phyloP scores from a whole-genome alignment of 2,797 vertebrate species.

The Babyrousa celebensis region DNA sequence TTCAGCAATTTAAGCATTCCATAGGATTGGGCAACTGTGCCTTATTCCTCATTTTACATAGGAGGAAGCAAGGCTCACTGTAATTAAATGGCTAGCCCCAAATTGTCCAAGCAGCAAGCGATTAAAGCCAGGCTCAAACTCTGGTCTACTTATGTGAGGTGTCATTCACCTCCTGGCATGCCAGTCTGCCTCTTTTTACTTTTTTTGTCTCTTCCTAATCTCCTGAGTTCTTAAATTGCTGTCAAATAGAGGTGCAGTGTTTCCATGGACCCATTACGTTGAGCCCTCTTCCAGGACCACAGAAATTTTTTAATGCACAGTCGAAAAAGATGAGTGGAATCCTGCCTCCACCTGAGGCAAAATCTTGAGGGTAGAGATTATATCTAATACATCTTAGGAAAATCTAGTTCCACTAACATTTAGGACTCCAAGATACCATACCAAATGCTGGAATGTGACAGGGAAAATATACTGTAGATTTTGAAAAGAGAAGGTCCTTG shows the following conservation, averaged over 20 bases:
- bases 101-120: not conserved
- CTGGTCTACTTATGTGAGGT: not conserved
- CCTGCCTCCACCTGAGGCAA: not conserved
- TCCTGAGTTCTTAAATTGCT: conserved; percentile 26
- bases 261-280: not conserved
- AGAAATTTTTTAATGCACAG: not conserved
- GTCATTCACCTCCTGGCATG: not conserved
- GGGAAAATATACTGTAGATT: not conserved
- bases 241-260: not conserved
- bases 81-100: not conserved
- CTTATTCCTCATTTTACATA: not conserved
- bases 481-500: not conserved
- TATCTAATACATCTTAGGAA: not conserved
- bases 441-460: not conserved
- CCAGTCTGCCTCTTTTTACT: not conserved
- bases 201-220: accelerated
- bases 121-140: not conserved
- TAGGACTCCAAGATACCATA: not conserved
- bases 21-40: not conserved
- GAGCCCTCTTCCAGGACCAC: not conserved
- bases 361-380: not conserved
- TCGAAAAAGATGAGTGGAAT: not conserved
- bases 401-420: not conserved
- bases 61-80: not conserved
- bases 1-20: not conserved